Evolutionary conservation across 2,888 invertebrate genomes (phyloP), one percentile per base, ranked within the genome.

Genomic region (Ptychoptera contaminata): DNA sequence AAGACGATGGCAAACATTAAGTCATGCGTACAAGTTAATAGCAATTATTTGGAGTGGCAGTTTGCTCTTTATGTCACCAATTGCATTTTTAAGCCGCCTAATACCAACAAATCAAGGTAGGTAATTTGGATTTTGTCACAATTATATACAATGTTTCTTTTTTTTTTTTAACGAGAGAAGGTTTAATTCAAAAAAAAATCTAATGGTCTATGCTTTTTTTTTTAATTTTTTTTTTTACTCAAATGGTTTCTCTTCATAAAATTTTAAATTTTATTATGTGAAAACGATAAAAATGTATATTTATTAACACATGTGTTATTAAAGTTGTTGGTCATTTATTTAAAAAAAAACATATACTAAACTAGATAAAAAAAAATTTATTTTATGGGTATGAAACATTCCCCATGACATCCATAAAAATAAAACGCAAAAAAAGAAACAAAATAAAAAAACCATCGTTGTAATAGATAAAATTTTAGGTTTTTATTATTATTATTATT

Each of bases 1-100:
- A 2, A 63, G 83, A 29, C 66, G 76, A 48, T 84, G 83, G 83
- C 83, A 83, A 63, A 83, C 82, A 1, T 63, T 76, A 48, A 74
- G 74, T 43, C 83, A 84, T 62, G 78, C 82, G 36, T 81, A 82
- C 62, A 75, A 74, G 58, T 75, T 80, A 54, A 79, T 81, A 50
- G 67, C 67, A 4, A 65, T 70, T 42, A 76, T 80, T 45, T 81
- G 80, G 81, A 56, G 73, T 8, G 69, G 74, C 35, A 77, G 80
- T 51, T 66, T 79, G 37, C 48, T 74, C 32, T 71, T 76, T 52
- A 80, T 80, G 74, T 62, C 71, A 16, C 81, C 81, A 2, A 76
- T 77, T 29, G 76, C 77, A 3, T 57, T 69, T 14, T 65, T 76
- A 41, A 74, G 72, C 52, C 67, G 71, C 53, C 63, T 77, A 45